phyloP scores from a whole-genome alignment of 2,113 vertebrate species.

The Pedionomus torquatus region DNA sequence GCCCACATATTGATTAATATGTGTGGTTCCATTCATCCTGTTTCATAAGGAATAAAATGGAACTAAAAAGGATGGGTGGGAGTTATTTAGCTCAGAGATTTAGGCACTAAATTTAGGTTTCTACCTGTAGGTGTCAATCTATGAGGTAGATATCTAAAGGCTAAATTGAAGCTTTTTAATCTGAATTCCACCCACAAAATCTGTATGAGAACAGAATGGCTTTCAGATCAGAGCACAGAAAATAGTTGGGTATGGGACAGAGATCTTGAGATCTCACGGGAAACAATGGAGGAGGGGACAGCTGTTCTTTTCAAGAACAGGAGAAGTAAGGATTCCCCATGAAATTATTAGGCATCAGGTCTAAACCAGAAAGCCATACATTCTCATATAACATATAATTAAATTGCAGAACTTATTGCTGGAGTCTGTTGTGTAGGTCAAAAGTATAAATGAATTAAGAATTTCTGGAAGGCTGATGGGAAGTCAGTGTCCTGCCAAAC shows the following conservation, averaged over 20 bases:
- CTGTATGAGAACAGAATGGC: background rate
- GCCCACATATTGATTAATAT: slow-evolving; percentile 46
- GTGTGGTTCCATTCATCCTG: background rate
- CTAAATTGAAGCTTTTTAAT: background rate
- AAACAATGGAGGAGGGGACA: background rate
- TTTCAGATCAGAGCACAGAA: background rate
- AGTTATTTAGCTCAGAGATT: slow-evolving; percentile 6
- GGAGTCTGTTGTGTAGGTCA: background rate
- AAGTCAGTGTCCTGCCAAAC: background rate
- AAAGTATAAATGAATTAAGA: slow-evolving; percentile 26
- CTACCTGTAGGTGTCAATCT: slow-evolving; percentile 50
- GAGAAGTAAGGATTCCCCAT: background rate
- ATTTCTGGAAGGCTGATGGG: slow-evolving; percentile 22
- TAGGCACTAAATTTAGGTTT: slow-evolving; percentile 47
- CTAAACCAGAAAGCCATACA: background rate
- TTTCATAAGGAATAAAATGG: slow-evolving; percentile 3
- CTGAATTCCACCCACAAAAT: background rate
- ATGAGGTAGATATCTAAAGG: background rate
- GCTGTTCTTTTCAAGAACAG: background rate
- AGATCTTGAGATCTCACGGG: background rate
- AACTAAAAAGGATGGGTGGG: slow-evolving; percentile 23
- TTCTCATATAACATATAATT: background rate
- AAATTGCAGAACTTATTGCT: slow-evolving; percentile 3
- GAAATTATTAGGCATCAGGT: background rate
- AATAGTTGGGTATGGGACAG: background rate